Percentiles rank a stretch among this genome's conserved stretches.
These are phyloP conservation scores for Pantherophis alleghaniensis DNA, from an alignment of 2,797 vertebrate species.

Conservation along the genomic window DNA sequence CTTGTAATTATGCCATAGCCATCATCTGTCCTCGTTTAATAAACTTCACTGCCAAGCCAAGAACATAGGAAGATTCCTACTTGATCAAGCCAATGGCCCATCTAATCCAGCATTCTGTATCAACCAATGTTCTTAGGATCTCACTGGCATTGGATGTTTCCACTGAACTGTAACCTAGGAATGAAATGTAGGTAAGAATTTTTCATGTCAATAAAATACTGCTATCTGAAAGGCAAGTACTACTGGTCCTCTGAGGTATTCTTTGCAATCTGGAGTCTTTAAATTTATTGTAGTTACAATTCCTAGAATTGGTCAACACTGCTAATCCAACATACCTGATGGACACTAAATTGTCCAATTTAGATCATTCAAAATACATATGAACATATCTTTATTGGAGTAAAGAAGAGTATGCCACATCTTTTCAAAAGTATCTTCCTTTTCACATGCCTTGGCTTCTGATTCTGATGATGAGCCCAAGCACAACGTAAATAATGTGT, in stretches of 20 bases:
- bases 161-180: constrained; percentile 50
- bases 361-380: neutral
- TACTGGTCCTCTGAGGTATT: neutral
- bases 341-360: neutral
- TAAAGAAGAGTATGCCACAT: neutral
- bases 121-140: neutral
- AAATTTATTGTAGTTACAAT: neutral
- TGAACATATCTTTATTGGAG: neutral
- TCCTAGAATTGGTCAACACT: neutral
- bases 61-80: neutral
- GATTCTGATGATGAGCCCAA: too few species aligned
- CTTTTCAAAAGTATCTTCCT: too few species aligned
- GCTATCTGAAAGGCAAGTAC: neutral
- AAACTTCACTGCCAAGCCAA: constrained; percentile 46
- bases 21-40: constrained; percentile 56
- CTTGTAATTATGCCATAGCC: constrained; percentile 42
- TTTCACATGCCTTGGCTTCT: too few species aligned
- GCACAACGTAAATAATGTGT: too few species aligned
- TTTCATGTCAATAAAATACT: neutral
- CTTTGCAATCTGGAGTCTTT: neutral
- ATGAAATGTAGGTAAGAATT: constrained; percentile 47
- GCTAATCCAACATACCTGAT: neutral
- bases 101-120: neutral
- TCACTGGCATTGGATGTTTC: constrained; percentile 38
- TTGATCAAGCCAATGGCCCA: neutral